Evolutionary conservation across 2,888 invertebrate species (phyloP), one percentile per base, ranked within the genome.

Genomic region (Noctua fimbriata): DNA sequence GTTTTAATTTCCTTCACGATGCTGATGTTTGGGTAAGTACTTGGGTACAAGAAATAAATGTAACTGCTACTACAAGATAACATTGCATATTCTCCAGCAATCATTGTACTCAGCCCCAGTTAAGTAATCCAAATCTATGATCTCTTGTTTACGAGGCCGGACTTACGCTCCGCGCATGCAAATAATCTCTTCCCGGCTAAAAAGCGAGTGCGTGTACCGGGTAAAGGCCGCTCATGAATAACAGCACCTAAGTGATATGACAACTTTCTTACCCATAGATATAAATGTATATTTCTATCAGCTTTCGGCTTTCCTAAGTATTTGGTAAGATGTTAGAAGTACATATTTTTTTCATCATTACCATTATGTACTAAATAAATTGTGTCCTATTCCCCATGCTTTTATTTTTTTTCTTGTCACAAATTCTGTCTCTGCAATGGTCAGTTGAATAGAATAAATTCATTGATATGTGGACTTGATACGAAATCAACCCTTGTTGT

Each of bases 11-110:
- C 76, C 6, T 77, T 88, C 49, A 85, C 79, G 21, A 52, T 88
- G 60, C 44, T 90, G 49, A 84, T 91, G 67, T 77, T 91, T 77
- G 88, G 88, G 91, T 92, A 85, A 91, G 92, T 47, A 76, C 55
- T 10, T 24, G 41, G 6, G 44, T 69, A 66, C 16, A 49, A 49
- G 12, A 28, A 63, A 55, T 65, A 24, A 36, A 21, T 36, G 65
- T 66, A 66, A 66, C 36, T 66, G 28, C 28, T 60, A 28, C 60
- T 60, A 60, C n/a, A 28, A 60, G 32, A 60, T 63, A 32, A 18
- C n/a, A 18, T 63, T 18, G 32, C 32, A 32, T 63, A 2, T 63
- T 32, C 18, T 58, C n/a, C 28, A 14, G n/a, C 28, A 32, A 21
- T 63, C 18, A 63, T 63, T 63, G 9, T 16, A 7, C 7, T 60